phyloP scores from a whole-genome alignment of 2,888 invertebrate species.

The Pasiphila rectangulata region DNA sequence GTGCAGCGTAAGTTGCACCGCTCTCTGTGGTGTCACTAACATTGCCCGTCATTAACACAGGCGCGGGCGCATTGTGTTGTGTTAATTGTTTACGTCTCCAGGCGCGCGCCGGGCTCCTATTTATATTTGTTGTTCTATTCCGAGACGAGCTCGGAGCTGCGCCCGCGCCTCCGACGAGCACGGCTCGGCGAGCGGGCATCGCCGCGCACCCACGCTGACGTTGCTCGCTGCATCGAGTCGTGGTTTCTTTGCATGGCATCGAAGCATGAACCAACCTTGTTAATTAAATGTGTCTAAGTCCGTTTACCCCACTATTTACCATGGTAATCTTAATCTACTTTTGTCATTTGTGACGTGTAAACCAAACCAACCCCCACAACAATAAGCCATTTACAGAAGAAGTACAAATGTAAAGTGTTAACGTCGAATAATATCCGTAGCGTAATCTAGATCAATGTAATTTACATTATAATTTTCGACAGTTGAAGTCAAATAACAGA shows the following conservation, averaged over 20 bases:
- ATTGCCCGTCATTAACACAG: constrained; percentile 65
- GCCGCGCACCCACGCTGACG: constrained; percentile 34
- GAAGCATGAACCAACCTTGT: constrained; percentile 58
- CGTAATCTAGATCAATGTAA: constrained; percentile 30
- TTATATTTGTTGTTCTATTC: constrained; percentile 66
- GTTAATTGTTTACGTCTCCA: constrained; percentile 39
- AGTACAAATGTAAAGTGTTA: constrained; percentile 37
- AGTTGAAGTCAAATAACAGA: constrained; percentile 46
- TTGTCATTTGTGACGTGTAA: constrained; percentile 42
- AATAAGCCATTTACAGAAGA: constrained; percentile 40
- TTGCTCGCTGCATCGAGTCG: constrained; percentile 50
- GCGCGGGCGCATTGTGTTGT: constrained; percentile 62
- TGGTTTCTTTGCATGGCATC: constrained; percentile 57
- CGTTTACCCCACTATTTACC: constrained; percentile 38
- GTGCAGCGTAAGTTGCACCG: constrained; percentile 77
- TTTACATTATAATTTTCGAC: constrained; percentile 36
- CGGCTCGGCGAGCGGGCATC: constrained; percentile 69
- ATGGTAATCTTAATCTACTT: constrained; percentile 53
- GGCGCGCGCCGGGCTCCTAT: constrained; percentile 56
- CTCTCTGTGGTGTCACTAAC: constrained; percentile 81
- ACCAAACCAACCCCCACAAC: constrained; percentile 32
- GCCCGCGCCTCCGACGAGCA: constrained; percentile 68
- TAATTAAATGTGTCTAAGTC: constrained; percentile 49
- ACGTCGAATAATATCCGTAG: constrained; percentile 27
- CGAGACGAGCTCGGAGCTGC: constrained; percentile 56